A percentile compares a stretch with the other conserved stretches of the same genome.
phyloP scores from a whole-genome alignment of 2,888 invertebrate species.

The Diarsia dahlii region DNA sequence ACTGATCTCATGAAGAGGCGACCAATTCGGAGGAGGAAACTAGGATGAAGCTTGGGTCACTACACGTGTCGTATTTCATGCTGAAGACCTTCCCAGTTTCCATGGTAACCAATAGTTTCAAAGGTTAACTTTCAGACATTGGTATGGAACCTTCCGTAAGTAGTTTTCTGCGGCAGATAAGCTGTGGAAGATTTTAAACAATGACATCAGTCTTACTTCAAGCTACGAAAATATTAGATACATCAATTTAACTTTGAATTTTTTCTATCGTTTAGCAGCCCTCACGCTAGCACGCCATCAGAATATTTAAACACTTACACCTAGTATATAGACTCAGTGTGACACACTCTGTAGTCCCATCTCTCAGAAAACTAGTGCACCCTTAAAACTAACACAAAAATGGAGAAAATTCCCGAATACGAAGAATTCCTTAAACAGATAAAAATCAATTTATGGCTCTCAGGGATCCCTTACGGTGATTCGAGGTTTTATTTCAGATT shows the following conservation, averaged over 20 bases:
- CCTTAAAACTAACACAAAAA: slow-evolving; percentile 35
- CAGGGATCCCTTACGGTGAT: slow-evolving; percentile 75
- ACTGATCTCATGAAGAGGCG: not conserved
- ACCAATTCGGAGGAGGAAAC: not conserved
- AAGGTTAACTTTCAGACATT: not conserved
- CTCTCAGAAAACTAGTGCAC: not conserved
- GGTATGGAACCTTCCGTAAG: not conserved
- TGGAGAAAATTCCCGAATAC: slow-evolving; percentile 75
- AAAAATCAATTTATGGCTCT: slow-evolving; percentile 75
- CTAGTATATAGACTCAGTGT: not conserved
- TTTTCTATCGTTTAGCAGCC: slow-evolving; percentile 20
- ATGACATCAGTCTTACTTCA: not conserved
- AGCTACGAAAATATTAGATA: not conserved
- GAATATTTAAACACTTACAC: slow-evolving; percentile 6
- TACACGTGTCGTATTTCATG: not conserved
- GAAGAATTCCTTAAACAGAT: slow-evolving; percentile 77
- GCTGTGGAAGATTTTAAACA: not conserved
- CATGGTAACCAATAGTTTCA: not conserved
- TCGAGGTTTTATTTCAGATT: slow-evolving; percentile 70
- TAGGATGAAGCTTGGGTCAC: not conserved
- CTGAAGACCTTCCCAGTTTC: not conserved
- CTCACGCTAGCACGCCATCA: not conserved
- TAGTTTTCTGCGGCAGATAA: not conserved
- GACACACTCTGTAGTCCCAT: not conserved
- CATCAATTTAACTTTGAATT: not conserved